Evolutionary conservation across 2,888 invertebrate species (phyloP), one percentile per base, ranked within the genome.

Genomic region (Amiota minor): DNA sequence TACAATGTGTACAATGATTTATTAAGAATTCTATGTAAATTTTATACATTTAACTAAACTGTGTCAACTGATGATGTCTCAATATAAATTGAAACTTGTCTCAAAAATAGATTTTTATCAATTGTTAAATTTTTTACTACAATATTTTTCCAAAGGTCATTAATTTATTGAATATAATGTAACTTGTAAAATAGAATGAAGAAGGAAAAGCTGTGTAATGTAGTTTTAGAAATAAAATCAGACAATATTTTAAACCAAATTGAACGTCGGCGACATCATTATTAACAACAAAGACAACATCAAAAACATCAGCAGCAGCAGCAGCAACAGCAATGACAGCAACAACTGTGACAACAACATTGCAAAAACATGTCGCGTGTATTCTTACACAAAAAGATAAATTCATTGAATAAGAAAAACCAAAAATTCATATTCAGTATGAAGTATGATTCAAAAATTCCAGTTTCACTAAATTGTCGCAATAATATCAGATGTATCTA

Each of bases 401-500:
- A 14, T 18, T 59, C 11, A 10, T 16, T 64, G 14, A 64, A 67
- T 49, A 49, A 49, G 47, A 49, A 47, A 62, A 62, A 45, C 35
- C 23, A 50, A 68, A 18, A 65, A 47, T 47, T 35, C 35, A 35
- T 35, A 35, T 35, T 35, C 35, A 35, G 35, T 35, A 35, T 9
- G 12, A 50, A 68, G 50, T 53, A 68, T 68, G 67, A 68, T 20
- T 68, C 67, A 68, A 68, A 67, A 74, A 74, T 74, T 77, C 72
- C 73, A 73, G 75, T 75, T 77, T 72, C 72, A 73, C 70, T 68
- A 73, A 78, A 81, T 74, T 80, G 77, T 81, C 79, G 79, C 79
- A 77, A 75, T 77, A 77, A 79, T 75, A 81, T 78, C 77, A 78
- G 77, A 75, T 78, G 62, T 77, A 76, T 81, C 49, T 67, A n/a